A percentile compares a stretch with the other conserved stretches of the same genome.
Evolutionary conservation across 2,113 vertebrate genomes (phyloP).

Genomic region (Speoplatyrhinus poulsoni): DNA sequence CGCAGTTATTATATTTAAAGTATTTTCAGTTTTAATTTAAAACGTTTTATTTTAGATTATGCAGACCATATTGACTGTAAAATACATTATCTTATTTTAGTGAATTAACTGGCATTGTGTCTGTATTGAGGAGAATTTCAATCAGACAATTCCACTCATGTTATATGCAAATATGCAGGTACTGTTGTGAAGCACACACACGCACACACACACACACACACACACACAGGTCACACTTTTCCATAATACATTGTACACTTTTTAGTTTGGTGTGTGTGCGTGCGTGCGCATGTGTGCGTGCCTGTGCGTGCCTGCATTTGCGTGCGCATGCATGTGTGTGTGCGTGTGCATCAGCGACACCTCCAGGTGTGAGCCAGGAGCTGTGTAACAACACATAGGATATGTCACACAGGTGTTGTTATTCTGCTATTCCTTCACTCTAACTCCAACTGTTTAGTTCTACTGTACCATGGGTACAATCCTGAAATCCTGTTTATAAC

Average conservation of each 20-base stretch:
- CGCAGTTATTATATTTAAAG: too few relatives aligned
- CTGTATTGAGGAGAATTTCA: too few relatives aligned
- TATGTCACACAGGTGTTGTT: constrained; percentile 22
- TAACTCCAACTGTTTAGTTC: neutral
- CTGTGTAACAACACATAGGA: constrained; percentile 30
- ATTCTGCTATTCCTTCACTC: neutral
- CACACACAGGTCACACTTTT: neutral
- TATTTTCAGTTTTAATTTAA: too few relatives aligned
- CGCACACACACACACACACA: constrained; percentile 8
- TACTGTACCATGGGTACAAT: too few relatives aligned
- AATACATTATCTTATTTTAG: too few relatives aligned
- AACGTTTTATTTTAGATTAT: too few relatives aligned
- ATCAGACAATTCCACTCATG: neutral
- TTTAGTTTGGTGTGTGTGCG: too few relatives aligned
- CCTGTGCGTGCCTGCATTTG: neutral
- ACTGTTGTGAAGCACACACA: neutral
- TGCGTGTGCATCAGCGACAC: constrained; percentile 13
- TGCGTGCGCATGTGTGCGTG: neutral
- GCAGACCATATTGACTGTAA: too few relatives aligned
- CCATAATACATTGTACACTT: neutral
- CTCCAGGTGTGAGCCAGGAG: constrained; percentile 28
- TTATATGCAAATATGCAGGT: constrained; percentile 1
- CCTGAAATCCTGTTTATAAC: too few relatives aligned
- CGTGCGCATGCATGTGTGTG: neutral
- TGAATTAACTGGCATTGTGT: too few relatives aligned